A percentile compares a stretch with the other conserved stretches of the same genome.
Evolutionary conservation across 2,113 vertebrate genomes (phyloP).

Genomic region (Siniperca chuatsi): DNA sequence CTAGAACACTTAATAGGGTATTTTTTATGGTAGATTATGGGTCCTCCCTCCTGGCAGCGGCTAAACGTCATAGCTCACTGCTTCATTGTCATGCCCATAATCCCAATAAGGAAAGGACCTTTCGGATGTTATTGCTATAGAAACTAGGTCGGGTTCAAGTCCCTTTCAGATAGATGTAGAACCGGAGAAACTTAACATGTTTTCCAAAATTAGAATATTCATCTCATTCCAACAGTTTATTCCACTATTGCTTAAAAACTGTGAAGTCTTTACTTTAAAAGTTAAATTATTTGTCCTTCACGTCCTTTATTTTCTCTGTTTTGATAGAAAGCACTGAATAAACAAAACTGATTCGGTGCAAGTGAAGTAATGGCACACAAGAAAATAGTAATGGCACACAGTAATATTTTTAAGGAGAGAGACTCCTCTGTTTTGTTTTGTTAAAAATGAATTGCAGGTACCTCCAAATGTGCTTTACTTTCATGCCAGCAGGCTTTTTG

Average conservation of each 20-base stretch:
- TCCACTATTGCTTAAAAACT: background rate
- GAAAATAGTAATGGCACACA: slow-evolving; percentile 22
- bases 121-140: slow-evolving; percentile 28
- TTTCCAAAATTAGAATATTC: slow-evolving; percentile 13
- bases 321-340: slow-evolving; percentile 34
- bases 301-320: slow-evolving; percentile 8
- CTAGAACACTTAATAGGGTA: slow-evolving; percentile 43
- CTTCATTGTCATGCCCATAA: slow-evolving; percentile 56
- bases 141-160: slow-evolving; percentile 42
- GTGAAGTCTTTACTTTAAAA: slow-evolving; percentile 4
- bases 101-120: slow-evolving; percentile 50
- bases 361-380: slow-evolving; percentile 26
- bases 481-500: slow-evolving; percentile 57
- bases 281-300: slow-evolving; percentile 29
- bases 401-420: slow-evolving; percentile 24
- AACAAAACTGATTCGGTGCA: slow-evolving; percentile 32
- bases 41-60: slow-evolving; percentile 46
- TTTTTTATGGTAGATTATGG: slow-evolving; percentile 57
- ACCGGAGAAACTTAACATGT: slow-evolving; percentile 5
- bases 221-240: background rate
- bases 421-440: slow-evolving; percentile 22
- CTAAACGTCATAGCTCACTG: slow-evolving; percentile 52
- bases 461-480: slow-evolving; percentile 55
- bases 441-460: slow-evolving; percentile 50
- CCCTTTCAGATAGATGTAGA: background rate